A percentile compares a stretch with the other conserved stretches of the same genome.
phyloP scores from a whole-genome alignment of 2,797 vertebrate species.

The Synanceia verrucosa region DNA sequence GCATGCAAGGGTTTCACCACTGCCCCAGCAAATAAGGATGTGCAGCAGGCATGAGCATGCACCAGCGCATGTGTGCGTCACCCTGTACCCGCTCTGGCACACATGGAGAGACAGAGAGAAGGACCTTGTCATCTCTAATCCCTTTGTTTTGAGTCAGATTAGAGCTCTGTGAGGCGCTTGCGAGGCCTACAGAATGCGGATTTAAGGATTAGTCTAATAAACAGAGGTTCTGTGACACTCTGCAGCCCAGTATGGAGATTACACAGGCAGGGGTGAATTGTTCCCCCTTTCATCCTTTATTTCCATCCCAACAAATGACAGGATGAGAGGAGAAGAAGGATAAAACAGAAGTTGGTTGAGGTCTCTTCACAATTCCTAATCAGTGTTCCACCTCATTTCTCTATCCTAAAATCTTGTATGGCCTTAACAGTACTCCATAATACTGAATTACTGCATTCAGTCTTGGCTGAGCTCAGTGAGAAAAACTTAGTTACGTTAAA shows the following conservation, averaged over 20 bases:
- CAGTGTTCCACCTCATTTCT: constrained; percentile 39
- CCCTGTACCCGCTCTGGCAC: constrained; percentile 63
- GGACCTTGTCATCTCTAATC: constrained; percentile 80
- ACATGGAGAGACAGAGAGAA: constrained; percentile 70
- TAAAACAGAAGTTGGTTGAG: constrained; percentile 64
- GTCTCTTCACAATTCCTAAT: constrained; percentile 56
- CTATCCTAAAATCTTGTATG: constrained; percentile 34
- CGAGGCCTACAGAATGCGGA: constrained; percentile 83
- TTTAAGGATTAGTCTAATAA: constrained; percentile 88
- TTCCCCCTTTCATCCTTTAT: constrained; percentile 36
- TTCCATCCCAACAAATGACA: constrained; percentile 68
- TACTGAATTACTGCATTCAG: constrained; percentile 37
- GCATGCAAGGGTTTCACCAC: constrained; percentile 24
- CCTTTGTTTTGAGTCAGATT: constrained; percentile 86
- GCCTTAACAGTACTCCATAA: constrained; percentile 46
- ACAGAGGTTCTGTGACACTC: constrained; percentile 80
- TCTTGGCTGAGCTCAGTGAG: constrained; percentile 23
- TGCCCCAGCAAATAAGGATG: constrained; percentile 64
- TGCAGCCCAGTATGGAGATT: constrained; percentile 78
- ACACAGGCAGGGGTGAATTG: constrained; percentile 62
- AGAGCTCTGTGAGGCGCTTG: constrained; percentile 77
- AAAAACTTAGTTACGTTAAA: constrained; percentile 7
- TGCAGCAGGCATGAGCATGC: constrained; percentile 62
- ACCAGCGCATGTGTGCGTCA: constrained; percentile 65
- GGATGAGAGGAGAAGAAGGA: constrained; percentile 50